These are phyloP conservation scores for Oreochromis aureus DNA, from an alignment of 2,113 vertebrate species.

Conservation along the genomic window DNA sequence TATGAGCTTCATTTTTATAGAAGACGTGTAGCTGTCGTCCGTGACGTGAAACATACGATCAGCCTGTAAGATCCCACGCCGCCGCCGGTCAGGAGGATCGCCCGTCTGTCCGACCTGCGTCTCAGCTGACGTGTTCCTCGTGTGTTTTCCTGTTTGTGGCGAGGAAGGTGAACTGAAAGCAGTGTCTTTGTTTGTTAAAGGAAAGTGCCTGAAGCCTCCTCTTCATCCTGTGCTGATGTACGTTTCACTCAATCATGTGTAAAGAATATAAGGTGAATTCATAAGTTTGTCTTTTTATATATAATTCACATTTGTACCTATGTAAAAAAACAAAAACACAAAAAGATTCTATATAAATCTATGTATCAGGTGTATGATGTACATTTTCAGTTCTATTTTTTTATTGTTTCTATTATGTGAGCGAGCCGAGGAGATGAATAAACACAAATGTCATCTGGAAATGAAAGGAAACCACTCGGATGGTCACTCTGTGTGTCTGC, in stretches of 20 bases:
- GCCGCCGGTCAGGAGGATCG: not conserved
- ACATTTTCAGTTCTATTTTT: slow-evolving; percentile 83
- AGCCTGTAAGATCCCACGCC: not conserved
- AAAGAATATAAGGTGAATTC: slow-evolving; percentile 56
- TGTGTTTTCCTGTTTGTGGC: not conserved
- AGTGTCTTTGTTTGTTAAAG: slow-evolving; percentile 58
- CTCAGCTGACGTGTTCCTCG: not conserved
- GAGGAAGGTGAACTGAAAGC: not conserved
- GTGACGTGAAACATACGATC: not conserved
- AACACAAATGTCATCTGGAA: slow-evolving; percentile 72
- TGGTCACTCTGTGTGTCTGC: not conserved
- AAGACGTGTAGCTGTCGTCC: not conserved
- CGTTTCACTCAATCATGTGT: slow-evolving; percentile 49
- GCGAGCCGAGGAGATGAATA: slow-evolving; percentile 57
- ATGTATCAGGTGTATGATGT: slow-evolving; percentile 85
- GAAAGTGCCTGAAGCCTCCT: slow-evolving; percentile 88
- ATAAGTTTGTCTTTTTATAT: slow-evolving; percentile 50
- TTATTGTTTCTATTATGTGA: slow-evolving; percentile 89
- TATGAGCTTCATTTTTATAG: not conserved
- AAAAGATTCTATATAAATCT: slow-evolving; percentile 35
- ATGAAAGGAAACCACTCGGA: not conserved
- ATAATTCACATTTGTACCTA: slow-evolving; percentile 87
- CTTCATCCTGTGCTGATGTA: slow-evolving; percentile 76
- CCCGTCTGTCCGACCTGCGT: not conserved
- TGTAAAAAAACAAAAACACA: slow-evolving; percentile 55